Percentiles rank a stretch among this genome's conserved stretches.
phyloP scores from a whole-genome alignment of 2,888 invertebrate species.

The Drosophila histrio region DNA sequence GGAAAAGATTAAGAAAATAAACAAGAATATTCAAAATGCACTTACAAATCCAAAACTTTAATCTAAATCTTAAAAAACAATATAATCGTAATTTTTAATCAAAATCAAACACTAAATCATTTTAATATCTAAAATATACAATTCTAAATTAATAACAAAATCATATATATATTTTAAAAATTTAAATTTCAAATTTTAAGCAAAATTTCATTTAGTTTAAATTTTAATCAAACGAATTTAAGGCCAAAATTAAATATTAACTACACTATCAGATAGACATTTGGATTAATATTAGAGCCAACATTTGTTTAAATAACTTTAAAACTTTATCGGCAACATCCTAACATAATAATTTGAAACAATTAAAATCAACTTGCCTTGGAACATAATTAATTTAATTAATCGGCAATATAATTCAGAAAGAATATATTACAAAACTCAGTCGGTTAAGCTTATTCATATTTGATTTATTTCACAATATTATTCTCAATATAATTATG shows the following conservation, averaged over 20 bases:
- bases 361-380: no score
- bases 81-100: neutral
- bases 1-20: neutral
- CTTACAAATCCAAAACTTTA: neutral
- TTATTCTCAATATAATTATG: no score
- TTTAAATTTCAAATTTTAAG: no score
- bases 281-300: neutral
- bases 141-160: neutral
- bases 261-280: neutral
- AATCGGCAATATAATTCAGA: no score
- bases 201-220: no score
- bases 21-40: neutral
- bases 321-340: neutral
- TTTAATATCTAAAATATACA: neutral
- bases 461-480: no score
- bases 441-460: neutral
- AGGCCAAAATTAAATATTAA: neutral
- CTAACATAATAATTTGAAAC: neutral
- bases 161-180: neutral
- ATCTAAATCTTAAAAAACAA: neutral
- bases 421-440: no score
- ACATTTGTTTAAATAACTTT: neutral
- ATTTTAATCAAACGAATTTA: no score
- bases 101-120: neutral
- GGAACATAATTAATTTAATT: no score